Evolutionary conservation across 1,140 invertebrate species (phyloP).

Genomic region (Drosophila lini): DNA sequence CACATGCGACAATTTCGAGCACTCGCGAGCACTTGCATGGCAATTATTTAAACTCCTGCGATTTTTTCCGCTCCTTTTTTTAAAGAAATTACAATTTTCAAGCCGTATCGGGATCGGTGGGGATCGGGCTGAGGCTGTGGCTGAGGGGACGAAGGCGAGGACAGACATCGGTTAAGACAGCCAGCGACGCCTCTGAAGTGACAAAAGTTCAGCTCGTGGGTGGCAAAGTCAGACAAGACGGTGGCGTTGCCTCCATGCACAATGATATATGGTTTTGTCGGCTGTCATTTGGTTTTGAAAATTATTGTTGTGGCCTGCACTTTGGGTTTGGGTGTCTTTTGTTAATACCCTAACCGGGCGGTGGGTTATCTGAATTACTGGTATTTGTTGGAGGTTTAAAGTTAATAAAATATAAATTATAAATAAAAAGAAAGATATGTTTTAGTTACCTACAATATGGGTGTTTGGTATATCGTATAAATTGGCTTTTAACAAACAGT

Average conservation of each 20-base stretch:
- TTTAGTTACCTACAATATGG: too few relatives aligned
- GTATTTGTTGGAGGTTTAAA: not conserved
- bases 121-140: constrained; percentile 3
- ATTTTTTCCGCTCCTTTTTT: constrained; percentile 17
- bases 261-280: constrained; percentile 81
- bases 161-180: constrained; percentile 72
- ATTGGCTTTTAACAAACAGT: not conserved
- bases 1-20: constrained; percentile 74
- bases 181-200: constrained; percentile 74
- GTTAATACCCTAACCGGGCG: constrained; percentile 23
- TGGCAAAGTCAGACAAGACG: constrained; percentile 73
- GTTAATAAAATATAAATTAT: not conserved
- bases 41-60: constrained; percentile 66
- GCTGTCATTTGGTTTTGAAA: constrained; percentile 80
- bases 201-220: constrained; percentile 81
- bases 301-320: constrained; percentile 79
- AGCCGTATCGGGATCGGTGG: not conserved
- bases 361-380: not conserved
- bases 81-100: constrained; percentile 68
- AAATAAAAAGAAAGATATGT: too few relatives aligned
- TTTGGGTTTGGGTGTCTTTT: constrained; percentile 50
- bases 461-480: not conserved
- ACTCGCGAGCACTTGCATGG: constrained; percentile 53
- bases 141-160: constrained; percentile 21
- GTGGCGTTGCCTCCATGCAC: constrained; percentile 56